Base-by-base conservation (phyloP, 2,113 vertebrate species). In the Nematolebias whitei region DNA sequence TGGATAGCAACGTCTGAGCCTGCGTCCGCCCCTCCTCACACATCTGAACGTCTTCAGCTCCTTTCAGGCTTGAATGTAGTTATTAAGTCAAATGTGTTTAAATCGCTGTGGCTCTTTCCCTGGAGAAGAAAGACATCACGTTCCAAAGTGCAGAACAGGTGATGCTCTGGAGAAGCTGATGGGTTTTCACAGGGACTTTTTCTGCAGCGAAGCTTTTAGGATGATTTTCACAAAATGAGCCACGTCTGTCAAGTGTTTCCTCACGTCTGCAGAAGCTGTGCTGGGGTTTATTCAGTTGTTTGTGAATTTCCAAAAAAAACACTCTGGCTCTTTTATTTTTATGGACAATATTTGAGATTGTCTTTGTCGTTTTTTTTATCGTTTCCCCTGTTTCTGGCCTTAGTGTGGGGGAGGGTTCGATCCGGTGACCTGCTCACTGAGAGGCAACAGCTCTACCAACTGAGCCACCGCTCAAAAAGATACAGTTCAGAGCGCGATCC, bases 51-150 rank as follows among this genome's bases (percentile, higher is more conserved):
- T 52, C 49, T 80, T 47, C 53, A 62, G 40, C 44, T 80, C 81
- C 76, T 87, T 68, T 67, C 72, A 85, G 82, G 85, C 76, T 64
- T 75, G 73, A 35, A 5, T 79, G 67, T 67, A 73, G 68, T 77
- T 78, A 79, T 83, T 80, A 82, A 84, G 75, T 87, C 78, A 85
- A 73, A 78, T 64, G 67, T 79, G 80, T 86, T 80, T 71, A 68
- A 86, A 80, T 70, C 71, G 82, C 64, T 44, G 14, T 38, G 58
- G 74, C 73, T 84, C 59, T 75, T 74, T 73, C 7, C 26, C 3
- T 3, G 59, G 53, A 55, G 59, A 32, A 29, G 11, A 52, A 16
- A n/a, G 78, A 64, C 75, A 53, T 47, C 24, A 43, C 35, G n/a
- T 58, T n/a, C 64, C 12, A 54, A 64, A n/a, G 38, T 39, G 22